Base-by-base conservation (phyloP, 2,797 vertebrate genomes). In the Alectoris magna region DNA sequence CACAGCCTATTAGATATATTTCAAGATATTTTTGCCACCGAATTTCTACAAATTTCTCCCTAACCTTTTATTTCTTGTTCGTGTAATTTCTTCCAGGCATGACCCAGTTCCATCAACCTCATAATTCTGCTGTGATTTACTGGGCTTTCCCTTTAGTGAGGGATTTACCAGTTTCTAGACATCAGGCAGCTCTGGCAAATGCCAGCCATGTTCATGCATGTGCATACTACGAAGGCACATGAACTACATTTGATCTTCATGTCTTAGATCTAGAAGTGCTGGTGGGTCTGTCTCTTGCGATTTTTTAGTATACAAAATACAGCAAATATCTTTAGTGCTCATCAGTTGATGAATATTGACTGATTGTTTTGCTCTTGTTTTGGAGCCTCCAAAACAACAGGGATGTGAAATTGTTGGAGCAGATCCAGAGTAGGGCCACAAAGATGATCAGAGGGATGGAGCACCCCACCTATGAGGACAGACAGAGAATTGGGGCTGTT, bases 1-100 rank as follows among this genome's bases (percentile, higher is more conserved):
- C 11, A 14, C 38, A 49, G 9, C 11, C 18, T 88, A 23, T 51
- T 21, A 63, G 16, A 71, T 0, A 0, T 17, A 8, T 15, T 11
- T 12, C 34, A 56, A 76, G 34, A 21, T 22, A 72, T 5, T 22
- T 11, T 1, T 67, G 12, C 41, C 21, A 63, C 69, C 7, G 4
- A n/a, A 31, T 7, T 2, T 71, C 38, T 36, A 34, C 29, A 2
- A 74, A 48, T 64, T 79, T 44, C 4, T 66, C 29, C n/a, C 3
- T 46, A 44, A 19, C 0, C 19, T 36, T 84, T 73, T 82, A 16
- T 55, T 6, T 44, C 24, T 10, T 76, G 2, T 72, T 81, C 72
- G 7, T 48, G 60, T 34, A 39, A 38, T 5, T 49, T 85, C 27
- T 89, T 80, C 36, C 23, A 75, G 34, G 9, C 5, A 24, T n/a